These are phyloP conservation scores for Nematolebias whitei DNA, from an alignment of 2,113 vertebrate genomes.

Conservation along the genomic window DNA sequence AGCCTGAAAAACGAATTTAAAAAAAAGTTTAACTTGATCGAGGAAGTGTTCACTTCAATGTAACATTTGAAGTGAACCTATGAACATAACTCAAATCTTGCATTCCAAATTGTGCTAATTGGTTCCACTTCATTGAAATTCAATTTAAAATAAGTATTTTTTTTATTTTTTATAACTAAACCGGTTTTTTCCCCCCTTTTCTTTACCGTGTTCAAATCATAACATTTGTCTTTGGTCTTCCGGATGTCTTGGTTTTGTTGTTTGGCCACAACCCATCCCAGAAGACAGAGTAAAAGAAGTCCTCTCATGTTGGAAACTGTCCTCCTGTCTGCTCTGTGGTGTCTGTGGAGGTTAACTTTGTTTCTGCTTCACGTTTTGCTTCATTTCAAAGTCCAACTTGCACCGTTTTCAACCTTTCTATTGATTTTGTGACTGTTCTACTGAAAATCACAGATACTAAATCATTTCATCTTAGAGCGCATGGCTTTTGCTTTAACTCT, in stretches of 20 bases:
- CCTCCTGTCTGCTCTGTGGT: background rate
- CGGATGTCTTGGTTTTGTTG: background rate
- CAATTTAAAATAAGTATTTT: background rate
- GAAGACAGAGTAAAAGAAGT: slow-evolving; percentile 25
- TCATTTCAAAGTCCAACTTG: background rate
- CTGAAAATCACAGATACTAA: background rate
- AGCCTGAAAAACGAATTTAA: background rate
- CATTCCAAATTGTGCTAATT: too few species aligned
- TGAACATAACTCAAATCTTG: too few species aligned
- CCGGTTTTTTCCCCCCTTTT: too few species aligned
- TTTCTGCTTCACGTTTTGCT: background rate
- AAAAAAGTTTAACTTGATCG: too few species aligned
- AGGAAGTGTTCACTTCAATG: too few species aligned
- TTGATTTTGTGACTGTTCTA: background rate
- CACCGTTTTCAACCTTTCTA: background rate
- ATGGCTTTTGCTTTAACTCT: background rate
- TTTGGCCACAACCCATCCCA: background rate
- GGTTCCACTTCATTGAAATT: background rate
- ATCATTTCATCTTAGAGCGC: background rate
- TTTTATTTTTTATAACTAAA: too few species aligned
- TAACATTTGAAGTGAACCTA: too few species aligned
- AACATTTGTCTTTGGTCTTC: too few species aligned
- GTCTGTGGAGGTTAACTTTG: background rate
- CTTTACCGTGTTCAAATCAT: too few species aligned
- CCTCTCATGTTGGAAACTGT: slow-evolving; percentile 25